Conservation (phyloP, 2,888 invertebrate species). For the Scaptomyza reducta region DNA sequence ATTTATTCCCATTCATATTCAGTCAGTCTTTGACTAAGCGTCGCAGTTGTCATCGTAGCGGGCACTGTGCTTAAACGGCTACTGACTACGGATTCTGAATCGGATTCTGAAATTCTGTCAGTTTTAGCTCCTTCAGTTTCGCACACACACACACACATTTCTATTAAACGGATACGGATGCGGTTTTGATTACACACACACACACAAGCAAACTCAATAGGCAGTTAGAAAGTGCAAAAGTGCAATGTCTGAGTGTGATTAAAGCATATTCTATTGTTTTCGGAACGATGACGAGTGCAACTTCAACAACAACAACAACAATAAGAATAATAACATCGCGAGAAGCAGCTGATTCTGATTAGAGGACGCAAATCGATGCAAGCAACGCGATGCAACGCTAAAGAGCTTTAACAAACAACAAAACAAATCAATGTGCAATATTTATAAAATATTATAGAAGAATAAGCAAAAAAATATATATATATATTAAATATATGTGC, state of each 20-base stretch:
- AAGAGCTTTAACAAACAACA: slow-evolving; percentile 62
- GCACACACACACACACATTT: slow-evolving; percentile 12
- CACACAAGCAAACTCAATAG: slow-evolving; percentile 19
- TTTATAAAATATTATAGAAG: slow-evolving; percentile 55
- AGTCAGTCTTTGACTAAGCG: slow-evolving; percentile 77
- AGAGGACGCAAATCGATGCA: slow-evolving; percentile 29
- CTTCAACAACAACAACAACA: slow-evolving; percentile 16
- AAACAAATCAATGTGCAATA: slow-evolving; percentile 68
- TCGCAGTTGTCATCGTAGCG: slow-evolving; percentile 58
- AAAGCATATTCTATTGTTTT: slow-evolving; percentile 66
- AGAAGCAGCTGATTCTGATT: slow-evolving; percentile 55
- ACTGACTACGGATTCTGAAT: slow-evolving; percentile 25
- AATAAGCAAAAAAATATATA: slow-evolving; percentile 1
- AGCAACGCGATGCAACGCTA: slow-evolving; percentile 38
- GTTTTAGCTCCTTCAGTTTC: slow-evolving; percentile 48
- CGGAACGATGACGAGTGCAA: slow-evolving; percentile 45
- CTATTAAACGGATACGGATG: slow-evolving; percentile 62
- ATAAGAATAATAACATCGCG: slow-evolving; percentile 3
- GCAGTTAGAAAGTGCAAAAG: slow-evolving; percentile 66
- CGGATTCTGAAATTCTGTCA: slow-evolving; percentile 22
- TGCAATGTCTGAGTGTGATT: slow-evolving; percentile 72
- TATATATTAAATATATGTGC: slow-evolving; percentile 22
- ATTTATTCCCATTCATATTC: slow-evolving; percentile 59
- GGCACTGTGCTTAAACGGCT: slow-evolving; percentile 47
- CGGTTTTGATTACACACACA: slow-evolving; percentile 48